Base-by-base conservation (phyloP, 2,888 invertebrate genomes). In the Patella depressa region DNA sequence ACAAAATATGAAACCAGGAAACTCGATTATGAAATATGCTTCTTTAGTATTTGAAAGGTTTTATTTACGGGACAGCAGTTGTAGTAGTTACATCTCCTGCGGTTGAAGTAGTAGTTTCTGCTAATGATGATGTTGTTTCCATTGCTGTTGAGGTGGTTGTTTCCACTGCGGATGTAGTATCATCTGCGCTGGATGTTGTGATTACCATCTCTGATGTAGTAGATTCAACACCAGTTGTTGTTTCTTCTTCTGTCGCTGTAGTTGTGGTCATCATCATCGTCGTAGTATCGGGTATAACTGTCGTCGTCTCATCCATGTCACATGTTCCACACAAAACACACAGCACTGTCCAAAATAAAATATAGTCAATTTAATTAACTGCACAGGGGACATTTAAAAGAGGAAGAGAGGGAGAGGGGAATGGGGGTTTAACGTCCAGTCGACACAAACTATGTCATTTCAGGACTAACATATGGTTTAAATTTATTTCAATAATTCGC, bases 281-380 rank as follows among this genome's bases (percentile, higher is more conserved):
- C 24, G 65, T 65, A 24, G 65, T 65, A 11, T 65, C 65, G 65
- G 24, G 19, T 14, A 65, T 65, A 24, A 14, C 3, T 3, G 65
- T 65, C 14, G 65, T 65, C 12, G 19, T 65, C 14, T 65, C 65
- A 65, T 19, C 19, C 65, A 24, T 65, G 1, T 12, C 65, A 65
- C 65, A 65, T 65, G 65, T 65, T 24, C 65, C 65, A 65, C 65
- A 65, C 19, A 65, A 65, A 12, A 65, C 19, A 65, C 65, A 65
- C 1, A 65, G 24, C 12, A 65, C 65, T 65, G 11, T 19, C 2
- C 14, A 65, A 1, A 45, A 45, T 0, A 45, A 45, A 45, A 45
- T 45, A 45, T 45, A 45, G 45, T 7, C 45, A 45, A 7, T 45
- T 45, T 45, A 9, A 45, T 45, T 45, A 45, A 45, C 45, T 9